These are phyloP conservation scores for Forbesichthys papilliferus DNA, from an alignment of 2,113 vertebrate species.

Conservation along the genomic window DNA sequence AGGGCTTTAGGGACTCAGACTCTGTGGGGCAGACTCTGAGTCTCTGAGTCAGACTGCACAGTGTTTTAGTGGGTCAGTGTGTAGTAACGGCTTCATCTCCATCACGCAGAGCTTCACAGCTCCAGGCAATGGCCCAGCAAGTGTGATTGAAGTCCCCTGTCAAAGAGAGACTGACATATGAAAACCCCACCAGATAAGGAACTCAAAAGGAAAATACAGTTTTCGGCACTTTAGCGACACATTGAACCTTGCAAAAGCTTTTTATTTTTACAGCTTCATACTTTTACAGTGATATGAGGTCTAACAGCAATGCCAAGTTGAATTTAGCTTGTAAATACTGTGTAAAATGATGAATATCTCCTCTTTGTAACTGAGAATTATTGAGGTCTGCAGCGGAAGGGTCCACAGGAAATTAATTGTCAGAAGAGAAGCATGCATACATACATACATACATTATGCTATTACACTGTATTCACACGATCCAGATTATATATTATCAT, in stretches of 20 bases:
- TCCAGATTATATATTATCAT: too few species aligned
- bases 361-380: not conserved
- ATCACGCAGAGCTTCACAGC: constrained; percentile 28
- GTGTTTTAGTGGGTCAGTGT: constrained; percentile 37
- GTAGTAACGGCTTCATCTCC: constrained; percentile 37
- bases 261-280: not conserved
- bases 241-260: not conserved
- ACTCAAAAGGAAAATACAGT: not conserved
- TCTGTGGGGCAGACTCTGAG: not conserved
- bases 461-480: too few species aligned
- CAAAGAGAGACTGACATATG: constrained; percentile 35
- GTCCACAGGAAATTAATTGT: too few species aligned
- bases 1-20: constrained; percentile 1
- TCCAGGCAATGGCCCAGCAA: constrained; percentile 44
- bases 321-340: too few species aligned
- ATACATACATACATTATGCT: too few species aligned
- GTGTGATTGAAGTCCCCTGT: constrained; percentile 45
- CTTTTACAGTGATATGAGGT: not conserved
- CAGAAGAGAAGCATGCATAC: too few species aligned
- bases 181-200: constrained; percentile 22
- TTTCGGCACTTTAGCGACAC: too few species aligned
- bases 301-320: too few species aligned
- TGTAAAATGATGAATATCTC: too few species aligned
- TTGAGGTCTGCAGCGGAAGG: too few species aligned
- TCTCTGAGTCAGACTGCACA: not conserved